Base-by-base conservation (phyloP, 2,113 vertebrate species). In the Cepphus grylle region DNA sequence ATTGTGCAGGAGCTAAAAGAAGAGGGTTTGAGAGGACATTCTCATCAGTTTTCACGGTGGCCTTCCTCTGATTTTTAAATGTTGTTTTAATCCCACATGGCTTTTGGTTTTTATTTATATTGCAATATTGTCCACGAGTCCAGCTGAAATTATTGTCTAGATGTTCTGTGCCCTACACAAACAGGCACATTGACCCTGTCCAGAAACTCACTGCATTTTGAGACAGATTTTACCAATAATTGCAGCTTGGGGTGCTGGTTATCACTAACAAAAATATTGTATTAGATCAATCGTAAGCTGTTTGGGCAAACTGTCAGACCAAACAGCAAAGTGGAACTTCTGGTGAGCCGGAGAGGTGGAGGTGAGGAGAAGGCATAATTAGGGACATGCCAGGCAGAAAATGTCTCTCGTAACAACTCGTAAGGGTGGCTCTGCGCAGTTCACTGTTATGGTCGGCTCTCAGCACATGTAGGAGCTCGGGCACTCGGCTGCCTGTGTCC, bases 331-430 rank as follows among this genome's bases (percentile, higher is more conserved):
- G 61, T 76, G 5, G 1, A 67, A 52, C 52, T 86, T 79, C 65
- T 30, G 26, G 12, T 36, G 43, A 81, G 76, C 38, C 3, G 2
- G 23, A 82, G 40, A 59, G 70, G 40, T 30, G 40, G 47, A 69
- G 23, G 11, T 50, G 53, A 90, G 40, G 21, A 65, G 47, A 79
- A 23, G 18, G 25, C 2, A 0, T 53, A 40, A 55, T 13, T 1
- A 49, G 10, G 32, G 42, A 92, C 0, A 0, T 40, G 34, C 40
- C n/a, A 47, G n/a, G 83, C 1, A 0, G 49, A 56, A 71, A 65
- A 72, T 4, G 2, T 52, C 23, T 62, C 14, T n/a, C 1, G 0
- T 34, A 69, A 45, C 8, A 49, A 27, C 42, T 32, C 4, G 1
- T 42, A 56, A 1, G 2, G 1, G 27, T 40, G 66, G n/a, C 27